A percentile compares a stretch with the other conserved stretches of the same genome.
phyloP scores from a whole-genome alignment of 2,797 vertebrate species.

The Euphonia xanthogaster region DNA sequence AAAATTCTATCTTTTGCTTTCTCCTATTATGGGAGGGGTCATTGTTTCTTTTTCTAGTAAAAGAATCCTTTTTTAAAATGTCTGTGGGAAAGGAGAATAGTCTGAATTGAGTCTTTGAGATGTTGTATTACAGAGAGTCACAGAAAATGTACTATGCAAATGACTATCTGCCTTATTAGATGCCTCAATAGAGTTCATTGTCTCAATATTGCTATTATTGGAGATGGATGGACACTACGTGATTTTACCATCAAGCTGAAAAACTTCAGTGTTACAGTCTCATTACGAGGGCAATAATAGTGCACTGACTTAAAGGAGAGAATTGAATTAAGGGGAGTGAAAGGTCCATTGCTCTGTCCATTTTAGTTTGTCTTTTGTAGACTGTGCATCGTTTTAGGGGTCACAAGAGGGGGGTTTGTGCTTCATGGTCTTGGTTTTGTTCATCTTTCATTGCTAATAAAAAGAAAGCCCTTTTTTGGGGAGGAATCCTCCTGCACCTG shows the following conservation, averaged over 20 bases:
- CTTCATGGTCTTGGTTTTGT: neutral
- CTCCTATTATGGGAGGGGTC: slow-evolving; percentile 55
- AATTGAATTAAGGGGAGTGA: slow-evolving; percentile 64
- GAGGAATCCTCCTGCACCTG: neutral
- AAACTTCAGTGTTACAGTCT: slow-evolving; percentile 72
- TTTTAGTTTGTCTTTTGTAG: slow-evolving; percentile 48
- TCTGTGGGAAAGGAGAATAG: slow-evolving; percentile 77
- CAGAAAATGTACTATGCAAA: slow-evolving; percentile 79
- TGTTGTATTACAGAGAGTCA: slow-evolving; percentile 73
- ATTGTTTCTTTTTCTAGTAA: slow-evolving; percentile 69
- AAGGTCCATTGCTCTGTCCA: slow-evolving; percentile 48
- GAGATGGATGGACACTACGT: slow-evolving; percentile 75
- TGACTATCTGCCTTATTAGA: slow-evolving; percentile 76
- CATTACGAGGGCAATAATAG: slow-evolving; percentile 67
- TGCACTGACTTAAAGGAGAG: slow-evolving; percentile 71
- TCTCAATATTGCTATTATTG: slow-evolving; percentile 79
- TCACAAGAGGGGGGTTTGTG: slow-evolving; percentile 32
- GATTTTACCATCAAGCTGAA: slow-evolving; percentile 78
- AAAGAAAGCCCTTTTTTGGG: neutral
- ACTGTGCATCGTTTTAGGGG: slow-evolving; percentile 44
- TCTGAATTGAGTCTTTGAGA: slow-evolving; percentile 81
- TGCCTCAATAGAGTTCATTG: slow-evolving; percentile 77
- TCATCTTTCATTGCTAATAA: slow-evolving; percentile 5
- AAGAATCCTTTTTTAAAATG: slow-evolving; percentile 68
- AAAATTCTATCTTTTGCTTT: slow-evolving; percentile 51